Base-by-base conservation (phyloP, 2,888 invertebrate genomes). In the Caenorhabditis sp. region DNA sequence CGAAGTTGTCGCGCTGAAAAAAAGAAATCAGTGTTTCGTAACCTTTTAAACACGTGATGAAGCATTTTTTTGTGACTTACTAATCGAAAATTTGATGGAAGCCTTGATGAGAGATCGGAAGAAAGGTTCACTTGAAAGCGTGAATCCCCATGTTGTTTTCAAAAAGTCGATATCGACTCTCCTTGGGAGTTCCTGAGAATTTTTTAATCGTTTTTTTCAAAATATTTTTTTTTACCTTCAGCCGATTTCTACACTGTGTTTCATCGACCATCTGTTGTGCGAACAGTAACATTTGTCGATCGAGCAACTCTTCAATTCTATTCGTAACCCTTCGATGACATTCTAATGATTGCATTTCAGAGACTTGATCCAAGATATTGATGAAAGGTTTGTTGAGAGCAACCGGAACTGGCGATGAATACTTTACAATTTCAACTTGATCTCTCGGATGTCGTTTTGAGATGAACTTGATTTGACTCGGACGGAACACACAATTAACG, bases 301-400 rank as follows among this genome's bases (percentile, higher is more conserved):
- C 86, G 49, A 87, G 73, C 3, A 87, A 74, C 54, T 78, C 72
- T 65, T 84, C 84, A 57, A 87, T 83, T 43, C 85, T 54, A 52
- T 82, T 76, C 25, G 73, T 70, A 21, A 87, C 72, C 26, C 85
- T 69, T 4, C 66, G 50, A 62, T 87, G 85, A 58, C 75, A 75
- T 21, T 63, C 66, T 8, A 63, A 50, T 5, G 82, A 79, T 58
- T 86, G 86, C 72, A 83, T 80, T 49, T 80, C 81, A 5, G 83
- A 78, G 0, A 86, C 85, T 71, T 87, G 87, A 70, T 87, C 87
- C 58, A 88, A 72, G 62, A 88, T 83, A 67, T 86, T 85, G 69
- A 88, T 88, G 56, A 88, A 84, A 21, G 88, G 88, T 59, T 86
- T 85, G 76, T 88, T 88, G 56, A 88, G 81, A 49, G 82, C 74